Conservation (phyloP, 2,888 invertebrate species). For the Cantharis rustica region DNA sequence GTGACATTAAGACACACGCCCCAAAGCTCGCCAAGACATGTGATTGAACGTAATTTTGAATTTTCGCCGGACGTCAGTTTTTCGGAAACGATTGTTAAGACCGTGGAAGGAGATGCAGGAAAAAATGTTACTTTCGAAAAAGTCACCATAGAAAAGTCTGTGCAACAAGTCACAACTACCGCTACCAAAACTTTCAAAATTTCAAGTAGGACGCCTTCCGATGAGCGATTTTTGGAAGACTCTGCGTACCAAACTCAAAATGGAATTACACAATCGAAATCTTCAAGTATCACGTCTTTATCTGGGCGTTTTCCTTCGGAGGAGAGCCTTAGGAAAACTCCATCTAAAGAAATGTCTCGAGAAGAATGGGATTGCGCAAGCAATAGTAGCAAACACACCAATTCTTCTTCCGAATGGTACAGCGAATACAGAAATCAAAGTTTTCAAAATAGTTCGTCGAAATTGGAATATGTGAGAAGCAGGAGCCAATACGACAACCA, state of each 20-base stretch:
- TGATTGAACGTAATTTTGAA: constrained; percentile 40
- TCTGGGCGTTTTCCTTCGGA: constrained; percentile 61
- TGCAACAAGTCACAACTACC: constrained; percentile 60
- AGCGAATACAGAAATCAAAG: constrained; percentile 62
- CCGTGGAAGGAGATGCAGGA: constrained; percentile 68
- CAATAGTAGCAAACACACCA: constrained; percentile 53
- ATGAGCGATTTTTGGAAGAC: constrained; percentile 60
- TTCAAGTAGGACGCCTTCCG: constrained; percentile 60
- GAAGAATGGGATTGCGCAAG: constrained; percentile 53
- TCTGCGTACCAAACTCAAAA: constrained; percentile 65
- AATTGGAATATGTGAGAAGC: constrained; percentile 75
- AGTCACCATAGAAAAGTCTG: constrained; percentile 68
- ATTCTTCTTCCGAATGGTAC: constrained; percentile 61
- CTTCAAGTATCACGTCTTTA: constrained; percentile 60
- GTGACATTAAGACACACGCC: constrained; percentile 66
- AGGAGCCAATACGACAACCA: constrained; percentile 86
- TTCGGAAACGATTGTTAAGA: constrained; percentile 59
- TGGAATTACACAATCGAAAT: constrained; percentile 55
- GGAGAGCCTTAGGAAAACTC: constrained; percentile 59
- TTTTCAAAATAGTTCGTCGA: constrained; percentile 69
- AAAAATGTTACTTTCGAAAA: constrained; percentile 75
- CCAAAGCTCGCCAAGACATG: constrained; percentile 45
- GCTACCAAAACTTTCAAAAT: constrained; percentile 42
- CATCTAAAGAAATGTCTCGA: constrained; percentile 45
- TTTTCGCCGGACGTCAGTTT: constrained; percentile 51